Conservation (phyloP, 2,888 invertebrate species). For the Hemistola chrysoprasaria region DNA sequence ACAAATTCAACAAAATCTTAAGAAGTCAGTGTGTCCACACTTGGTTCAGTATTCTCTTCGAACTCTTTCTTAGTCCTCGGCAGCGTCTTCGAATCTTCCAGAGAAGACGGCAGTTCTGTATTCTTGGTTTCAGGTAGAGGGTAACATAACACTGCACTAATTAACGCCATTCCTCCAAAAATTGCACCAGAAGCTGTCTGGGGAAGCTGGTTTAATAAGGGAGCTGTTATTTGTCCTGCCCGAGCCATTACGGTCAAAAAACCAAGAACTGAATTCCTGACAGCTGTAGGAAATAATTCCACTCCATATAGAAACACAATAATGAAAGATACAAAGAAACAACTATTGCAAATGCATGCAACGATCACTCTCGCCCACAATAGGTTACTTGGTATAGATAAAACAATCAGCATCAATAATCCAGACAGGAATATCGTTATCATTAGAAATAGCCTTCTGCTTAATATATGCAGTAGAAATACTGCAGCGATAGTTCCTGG, state of each 20-base stretch:
- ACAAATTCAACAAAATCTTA: too few relatives aligned
- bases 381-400: conserved; percentile 41
- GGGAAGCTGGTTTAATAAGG: conserved; percentile 85
- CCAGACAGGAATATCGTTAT: conserved; percentile 71
- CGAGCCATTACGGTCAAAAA: conserved; percentile 90
- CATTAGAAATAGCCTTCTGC: conserved; percentile 84
- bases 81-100: conserved; percentile 49
- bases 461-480: conserved; percentile 81
- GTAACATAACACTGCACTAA: conserved; percentile 84
- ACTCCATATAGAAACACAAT: conserved; percentile 92
- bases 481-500: conserved; percentile 83
- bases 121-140: conserved; percentile 84
- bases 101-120: conserved; percentile 51
- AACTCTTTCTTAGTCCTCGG: conserved; percentile 4
- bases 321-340: conserved; percentile 90
- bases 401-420: conserved; percentile 49
- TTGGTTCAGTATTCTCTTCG: neutral
- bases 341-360: conserved; percentile 87
- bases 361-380: conserved; percentile 78
- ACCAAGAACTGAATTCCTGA: conserved; percentile 92
- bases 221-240: conserved; percentile 90
- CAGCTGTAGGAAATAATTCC: conserved; percentile 92
- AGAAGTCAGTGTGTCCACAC: neutral
- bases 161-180: conserved; percentile 85
- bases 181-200: conserved; percentile 58